Base-by-base conservation (phyloP, 2,888 invertebrate species). In the Dryocosmus kuriphilus region DNA sequence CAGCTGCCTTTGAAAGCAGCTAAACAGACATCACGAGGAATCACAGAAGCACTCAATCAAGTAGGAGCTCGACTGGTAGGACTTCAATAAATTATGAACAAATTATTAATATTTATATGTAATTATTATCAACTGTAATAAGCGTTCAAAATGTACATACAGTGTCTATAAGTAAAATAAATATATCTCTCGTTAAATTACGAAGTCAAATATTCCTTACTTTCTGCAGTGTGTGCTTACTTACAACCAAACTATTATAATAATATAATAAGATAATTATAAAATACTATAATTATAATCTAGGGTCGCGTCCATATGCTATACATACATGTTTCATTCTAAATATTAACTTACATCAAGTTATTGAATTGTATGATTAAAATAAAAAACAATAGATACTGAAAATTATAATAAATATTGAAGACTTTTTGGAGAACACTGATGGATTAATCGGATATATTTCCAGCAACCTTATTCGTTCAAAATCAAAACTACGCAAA, bases 31-130 rank as follows among this genome's bases (percentile, higher is more conserved):
- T 92, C 94, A 8, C 90, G 93, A 80, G 89, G 91, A 24, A 91
- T 94, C 19, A 93, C 94, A 0, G 93, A 93, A 82, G 93, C 93
- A 77, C 89, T 94, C 2, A 94, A 94, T 86, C 93, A 94, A 85
- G 87, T 94, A 11, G 94, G 94, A 38, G 93, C 93, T 55, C 92
- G 91, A 86, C 83, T 94, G 5, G 90, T 94, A 46, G 94, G 94
- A 2, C 91, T 94, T 80, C 93, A 93, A 89, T 87, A 78, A 86
- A 90, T 91, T 19, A 51, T 46, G 0, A 46, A 67, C 3, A 30
- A 51, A 19, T 0, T 24, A 19, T 7, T 67, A 24, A 62, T 27
- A n/a, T 46, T 32, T 73, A 74, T 27, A 41, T 75, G 63, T 32
- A 73, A 60, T 60, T 32, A 16, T 79, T 77, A 71, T 61, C 61